Evolutionary conservation across 1,140 invertebrate species (phyloP).

Genomic region (Cheumatopsyche charites): DNA sequence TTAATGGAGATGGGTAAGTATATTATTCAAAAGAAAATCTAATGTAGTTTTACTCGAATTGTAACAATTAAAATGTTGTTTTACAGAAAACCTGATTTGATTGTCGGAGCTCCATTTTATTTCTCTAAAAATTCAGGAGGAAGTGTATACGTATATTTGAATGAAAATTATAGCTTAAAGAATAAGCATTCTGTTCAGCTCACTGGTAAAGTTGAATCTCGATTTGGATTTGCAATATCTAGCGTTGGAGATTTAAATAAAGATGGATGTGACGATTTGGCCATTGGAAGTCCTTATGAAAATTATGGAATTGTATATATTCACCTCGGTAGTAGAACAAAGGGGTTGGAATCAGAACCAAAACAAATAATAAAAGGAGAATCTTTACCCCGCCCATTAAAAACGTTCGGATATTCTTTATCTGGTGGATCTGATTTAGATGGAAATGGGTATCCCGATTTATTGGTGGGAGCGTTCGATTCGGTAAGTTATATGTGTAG

Average conservation of each 20-base stretch:
- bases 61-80: conserved; percentile 30
- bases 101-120: conserved; percentile 92
- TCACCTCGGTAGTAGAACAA: conserved; percentile 75
- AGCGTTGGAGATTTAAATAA: conserved; percentile 90
- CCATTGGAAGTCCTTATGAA: conserved; percentile 92
- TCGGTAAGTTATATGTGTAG: conserved; percentile 63
- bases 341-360: conserved; percentile 74
- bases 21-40: conserved; percentile 35
- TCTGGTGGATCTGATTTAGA: conserved; percentile 91
- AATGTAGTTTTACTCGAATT: too few relatives aligned
- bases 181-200: conserved; percentile 68
- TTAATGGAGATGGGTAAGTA: conserved; percentile 83
- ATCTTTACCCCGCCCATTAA: conserved; percentile 59
- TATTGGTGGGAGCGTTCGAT: conserved; percentile 88
- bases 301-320: conserved; percentile 85
- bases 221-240: conserved; percentile 86
- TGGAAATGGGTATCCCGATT: conserved; percentile 89
- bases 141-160: conserved; percentile 88
- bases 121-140: conserved; percentile 81
- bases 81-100: conserved; percentile 79
- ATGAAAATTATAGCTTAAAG: conserved; percentile 58
- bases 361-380: conserved; percentile 69
- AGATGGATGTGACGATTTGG: conserved; percentile 88
- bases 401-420: conserved; percentile 88
- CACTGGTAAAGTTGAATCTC: conserved; percentile 75